Percentiles rank a stretch among this genome's conserved stretches.
phyloP scores from a whole-genome alignment of 1,140 invertebrate genomes.

The Euura saliciscinereae region DNA sequence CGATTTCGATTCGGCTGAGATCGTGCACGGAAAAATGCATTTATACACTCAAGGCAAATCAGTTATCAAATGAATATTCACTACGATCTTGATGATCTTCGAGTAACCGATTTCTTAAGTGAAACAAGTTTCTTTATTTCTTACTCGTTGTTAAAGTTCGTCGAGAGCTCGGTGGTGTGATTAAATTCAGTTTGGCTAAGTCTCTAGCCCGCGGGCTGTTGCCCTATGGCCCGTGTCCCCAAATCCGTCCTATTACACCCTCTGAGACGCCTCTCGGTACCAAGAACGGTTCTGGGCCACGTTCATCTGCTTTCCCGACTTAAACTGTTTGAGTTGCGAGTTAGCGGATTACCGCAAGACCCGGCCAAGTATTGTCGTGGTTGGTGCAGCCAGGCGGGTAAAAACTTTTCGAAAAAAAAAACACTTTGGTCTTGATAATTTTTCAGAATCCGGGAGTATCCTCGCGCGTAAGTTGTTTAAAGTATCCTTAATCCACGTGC shows the following conservation, averaged over 20 bases:
- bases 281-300: neutral
- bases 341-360: conserved; percentile 46
- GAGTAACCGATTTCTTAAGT: too few species aligned
- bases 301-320: conserved; percentile 38
- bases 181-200: conserved; percentile 42
- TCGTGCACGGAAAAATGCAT: too few species aligned
- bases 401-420: too few species aligned
- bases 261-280: conserved; percentile 25
- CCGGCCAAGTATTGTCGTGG: conserved; percentile 18
- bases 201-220: conserved; percentile 15
- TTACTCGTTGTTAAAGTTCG: too few species aligned
- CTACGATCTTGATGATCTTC: too few species aligned
- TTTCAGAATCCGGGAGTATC: conserved; percentile 16
- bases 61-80: too few species aligned
- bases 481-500: too few species aligned
- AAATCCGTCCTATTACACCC: conserved; percentile 43
- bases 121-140: neutral
- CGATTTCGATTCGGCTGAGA: too few species aligned
- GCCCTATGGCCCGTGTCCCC: conserved; percentile 26
- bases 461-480: too few species aligned
- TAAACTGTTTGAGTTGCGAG: conserved; percentile 57
- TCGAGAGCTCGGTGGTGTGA: neutral
- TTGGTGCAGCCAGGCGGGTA: conserved; percentile 19
- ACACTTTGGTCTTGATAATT: conserved; percentile 32
- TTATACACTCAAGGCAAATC: too few species aligned